Conservation (phyloP, 2,797 vertebrate species). For the Neomorphus geoffroyi region DNA sequence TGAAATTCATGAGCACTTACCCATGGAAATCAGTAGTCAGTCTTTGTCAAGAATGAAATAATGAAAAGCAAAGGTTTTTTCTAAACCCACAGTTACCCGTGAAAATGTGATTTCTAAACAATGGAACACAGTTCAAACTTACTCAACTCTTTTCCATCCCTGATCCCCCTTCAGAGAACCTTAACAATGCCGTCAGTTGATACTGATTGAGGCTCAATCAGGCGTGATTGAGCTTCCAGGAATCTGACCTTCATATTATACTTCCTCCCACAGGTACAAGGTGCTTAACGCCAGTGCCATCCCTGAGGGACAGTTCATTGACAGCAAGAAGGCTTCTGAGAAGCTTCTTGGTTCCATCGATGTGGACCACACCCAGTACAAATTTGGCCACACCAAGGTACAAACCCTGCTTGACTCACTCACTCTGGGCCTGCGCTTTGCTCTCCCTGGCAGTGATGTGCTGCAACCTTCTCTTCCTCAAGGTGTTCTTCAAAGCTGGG, state of each 20-base stretch:
- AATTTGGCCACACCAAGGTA: conserved; percentile 91
- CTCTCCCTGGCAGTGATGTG: not conserved
- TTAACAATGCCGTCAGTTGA: not conserved
- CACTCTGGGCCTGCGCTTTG: not conserved
- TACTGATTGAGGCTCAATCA: too few relatives aligned
- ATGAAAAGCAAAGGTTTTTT: not conserved
- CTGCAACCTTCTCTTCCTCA: not conserved
- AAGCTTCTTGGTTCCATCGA: conserved; percentile 88
- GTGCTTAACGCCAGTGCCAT: conserved; percentile 89
- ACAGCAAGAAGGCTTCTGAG: conserved; percentile 90
- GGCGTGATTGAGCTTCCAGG: not conserved
- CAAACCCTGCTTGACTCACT: not conserved
- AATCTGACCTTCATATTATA: not conserved
- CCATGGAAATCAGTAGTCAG: not conserved
- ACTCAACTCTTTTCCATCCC: not conserved
- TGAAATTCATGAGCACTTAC: not conserved
- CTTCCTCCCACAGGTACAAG: conserved; percentile 80
- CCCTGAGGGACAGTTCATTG: conserved; percentile 90
- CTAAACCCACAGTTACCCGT: not conserved
- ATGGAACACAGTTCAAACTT: not conserved
- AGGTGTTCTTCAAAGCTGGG: conserved; percentile 88
- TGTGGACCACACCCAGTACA: conserved; percentile 87
- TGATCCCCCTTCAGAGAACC: not conserved
- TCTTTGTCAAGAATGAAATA: not conserved
- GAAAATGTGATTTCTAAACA: not conserved